phyloP scores from a whole-genome alignment of 2,113 vertebrate species.

The Butorides virescens region DNA sequence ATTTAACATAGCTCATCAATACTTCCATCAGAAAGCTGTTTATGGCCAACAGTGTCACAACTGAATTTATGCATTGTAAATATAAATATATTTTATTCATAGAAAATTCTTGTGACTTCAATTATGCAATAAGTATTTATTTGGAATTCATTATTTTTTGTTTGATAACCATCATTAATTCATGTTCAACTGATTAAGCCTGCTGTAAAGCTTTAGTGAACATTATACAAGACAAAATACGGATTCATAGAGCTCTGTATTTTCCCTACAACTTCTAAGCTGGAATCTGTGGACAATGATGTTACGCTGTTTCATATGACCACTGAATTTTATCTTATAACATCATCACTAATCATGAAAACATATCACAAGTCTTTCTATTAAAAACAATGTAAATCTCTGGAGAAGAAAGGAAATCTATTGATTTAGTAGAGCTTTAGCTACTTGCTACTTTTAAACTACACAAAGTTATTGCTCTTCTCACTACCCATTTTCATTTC shows the following conservation, averaged over 20 bases:
- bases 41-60: slow-evolving; percentile 51
- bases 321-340: background rate
- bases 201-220: slow-evolving; percentile 70
- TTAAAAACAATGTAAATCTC: background rate
- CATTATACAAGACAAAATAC: slow-evolving; percentile 66
- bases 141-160: slow-evolving; percentile 73
- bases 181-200: slow-evolving; percentile 77
- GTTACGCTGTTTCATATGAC: background rate
- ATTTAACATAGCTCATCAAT: slow-evolving; percentile 73
- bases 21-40: slow-evolving; percentile 69
- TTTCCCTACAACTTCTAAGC: slow-evolving; percentile 31
- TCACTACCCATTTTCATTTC: background rate
- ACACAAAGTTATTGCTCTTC: background rate
- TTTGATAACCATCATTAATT: slow-evolving; percentile 83
- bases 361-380: background rate
- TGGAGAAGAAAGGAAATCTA: background rate
- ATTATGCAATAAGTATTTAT: slow-evolving; percentile 81
- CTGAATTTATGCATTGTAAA: slow-evolving; percentile 74
- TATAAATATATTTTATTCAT: slow-evolving; percentile 84
- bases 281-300: background rate
- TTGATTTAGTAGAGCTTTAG: background rate
- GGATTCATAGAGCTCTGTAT: slow-evolving; percentile 56
- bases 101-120: slow-evolving; percentile 74
- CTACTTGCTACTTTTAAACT: background rate
- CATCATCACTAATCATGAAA: background rate